Conservation (phyloP, 2,113 vertebrate species). For the Columbina picui region DNA sequence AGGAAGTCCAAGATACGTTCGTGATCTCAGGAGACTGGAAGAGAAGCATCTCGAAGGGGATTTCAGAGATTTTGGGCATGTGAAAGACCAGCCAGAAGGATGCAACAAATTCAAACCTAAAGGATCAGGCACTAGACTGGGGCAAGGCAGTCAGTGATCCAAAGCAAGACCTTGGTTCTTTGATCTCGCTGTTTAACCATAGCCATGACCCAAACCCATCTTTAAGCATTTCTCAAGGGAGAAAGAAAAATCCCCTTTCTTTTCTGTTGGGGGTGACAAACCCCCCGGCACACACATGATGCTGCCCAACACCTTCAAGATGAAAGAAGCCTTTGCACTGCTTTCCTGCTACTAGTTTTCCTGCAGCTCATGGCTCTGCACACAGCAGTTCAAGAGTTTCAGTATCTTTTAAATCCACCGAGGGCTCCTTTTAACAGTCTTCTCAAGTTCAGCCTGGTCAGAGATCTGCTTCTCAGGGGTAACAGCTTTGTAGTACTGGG, state of each 20-base stretch:
- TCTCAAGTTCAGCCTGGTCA: background rate
- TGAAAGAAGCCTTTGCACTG: background rate
- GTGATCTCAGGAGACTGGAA: background rate
- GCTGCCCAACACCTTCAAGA: background rate
- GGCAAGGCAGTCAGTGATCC: background rate
- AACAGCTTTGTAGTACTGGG: background rate
- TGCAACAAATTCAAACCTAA: background rate
- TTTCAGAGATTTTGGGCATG: background rate
- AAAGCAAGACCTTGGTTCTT: background rate
- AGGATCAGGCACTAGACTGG: background rate
- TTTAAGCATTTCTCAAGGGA: background rate
- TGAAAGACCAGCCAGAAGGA: background rate
- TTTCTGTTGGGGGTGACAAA: background rate
- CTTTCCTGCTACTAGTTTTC: background rate
- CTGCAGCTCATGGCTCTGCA: background rate
- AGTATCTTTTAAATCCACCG: background rate
- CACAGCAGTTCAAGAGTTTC: background rate
- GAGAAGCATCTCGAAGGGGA: background rate
- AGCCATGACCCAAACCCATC: background rate
- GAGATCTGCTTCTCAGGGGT: background rate
- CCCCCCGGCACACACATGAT: fast-evolving
- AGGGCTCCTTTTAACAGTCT: background rate
- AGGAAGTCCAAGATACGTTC: background rate
- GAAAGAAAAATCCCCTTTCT: background rate
- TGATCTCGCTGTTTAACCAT: background rate